Evolutionary conservation across 2,888 invertebrate species (phyloP).

Genomic region (Rhabditoides inermis): DNA sequence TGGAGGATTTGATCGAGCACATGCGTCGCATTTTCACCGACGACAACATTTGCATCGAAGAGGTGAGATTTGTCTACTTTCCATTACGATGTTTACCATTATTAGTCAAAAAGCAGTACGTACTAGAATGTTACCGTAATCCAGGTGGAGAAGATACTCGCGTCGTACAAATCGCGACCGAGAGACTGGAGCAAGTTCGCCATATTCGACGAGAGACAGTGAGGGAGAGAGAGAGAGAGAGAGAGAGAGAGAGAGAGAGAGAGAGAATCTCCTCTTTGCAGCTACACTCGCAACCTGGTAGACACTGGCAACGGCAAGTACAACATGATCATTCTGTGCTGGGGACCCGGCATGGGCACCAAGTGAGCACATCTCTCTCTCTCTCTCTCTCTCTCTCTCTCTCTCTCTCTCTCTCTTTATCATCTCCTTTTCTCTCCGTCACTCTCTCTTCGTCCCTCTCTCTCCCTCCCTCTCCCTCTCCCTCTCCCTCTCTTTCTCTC

Average conservation of each 20-base stretch:
- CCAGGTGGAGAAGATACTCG: conserved; percentile 1
- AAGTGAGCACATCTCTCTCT: conserved; percentile 55
- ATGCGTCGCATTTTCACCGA: no score
- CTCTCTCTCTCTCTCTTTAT: not conserved
- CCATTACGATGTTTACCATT: no score
- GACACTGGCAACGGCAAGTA: no score
- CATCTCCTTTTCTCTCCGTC: conserved; percentile 8
- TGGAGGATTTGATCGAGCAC: no score
- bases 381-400: conserved; percentile 1
- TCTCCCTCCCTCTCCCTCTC: not conserved
- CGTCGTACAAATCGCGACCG: conserved; percentile 3
- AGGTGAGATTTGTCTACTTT: no score
- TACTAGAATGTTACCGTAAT: not conserved
- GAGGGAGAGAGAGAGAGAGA: not conserved
- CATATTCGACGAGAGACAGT: conserved; percentile 5
- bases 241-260: no score
- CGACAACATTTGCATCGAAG: no score
- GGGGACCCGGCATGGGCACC: conserved; percentile 73
- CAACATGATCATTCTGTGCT: conserved; percentile 88
- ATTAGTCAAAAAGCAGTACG: no score
- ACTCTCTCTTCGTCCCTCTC: conserved; percentile 14
- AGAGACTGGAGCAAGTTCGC: conserved; percentile 6
- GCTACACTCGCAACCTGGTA: conserved; percentile 93
- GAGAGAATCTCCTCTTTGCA: conserved; percentile 52
- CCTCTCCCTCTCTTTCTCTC: conserved; percentile 4